phyloP scores from a whole-genome alignment of 2,797 vertebrate species.

The Enteromius afrohamiltoni region DNA sequence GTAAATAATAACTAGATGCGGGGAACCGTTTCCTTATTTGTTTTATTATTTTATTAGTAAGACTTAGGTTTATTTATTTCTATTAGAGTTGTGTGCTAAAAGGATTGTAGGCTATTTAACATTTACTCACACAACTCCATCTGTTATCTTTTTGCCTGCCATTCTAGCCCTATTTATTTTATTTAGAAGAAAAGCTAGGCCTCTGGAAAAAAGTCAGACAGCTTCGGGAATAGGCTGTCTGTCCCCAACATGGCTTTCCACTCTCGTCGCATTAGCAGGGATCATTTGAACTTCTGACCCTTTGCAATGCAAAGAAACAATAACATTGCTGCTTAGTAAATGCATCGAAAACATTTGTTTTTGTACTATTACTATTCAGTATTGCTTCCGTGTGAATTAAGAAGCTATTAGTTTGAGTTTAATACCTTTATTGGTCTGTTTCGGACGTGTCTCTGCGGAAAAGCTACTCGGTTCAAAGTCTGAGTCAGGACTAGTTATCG shows the following conservation, averaged over 20 bases:
- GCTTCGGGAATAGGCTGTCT: constrained; percentile 58
- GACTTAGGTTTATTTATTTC: not conserved
- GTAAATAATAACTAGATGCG: too few species aligned
- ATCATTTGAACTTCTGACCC: constrained; percentile 88
- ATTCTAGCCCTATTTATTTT: not conserved
- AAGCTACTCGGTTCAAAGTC: constrained; percentile 28
- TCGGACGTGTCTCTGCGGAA: not conserved
- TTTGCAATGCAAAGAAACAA: constrained; percentile 76
- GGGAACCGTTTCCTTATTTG: not conserved
- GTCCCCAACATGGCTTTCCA: constrained; percentile 61
- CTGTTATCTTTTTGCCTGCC: not conserved
- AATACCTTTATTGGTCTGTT: constrained; percentile 1
- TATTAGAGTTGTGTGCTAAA: not conserved
- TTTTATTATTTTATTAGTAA: not conserved
- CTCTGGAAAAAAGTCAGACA: constrained; percentile 36
- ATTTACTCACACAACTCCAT: not conserved
- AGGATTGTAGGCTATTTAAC: not conserved
- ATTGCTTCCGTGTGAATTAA: not conserved
- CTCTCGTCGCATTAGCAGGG: constrained; percentile 69
- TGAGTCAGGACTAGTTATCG: constrained; percentile 12
- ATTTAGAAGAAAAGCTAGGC: constrained; percentile 7
- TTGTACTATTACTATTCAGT: too few species aligned
- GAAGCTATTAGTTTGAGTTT: not conserved
- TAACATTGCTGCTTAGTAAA: constrained; percentile 68
- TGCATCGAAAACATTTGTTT: not conserved